phyloP scores from a whole-genome alignment of 2,888 invertebrate species.

The Beris chalybata region DNA sequence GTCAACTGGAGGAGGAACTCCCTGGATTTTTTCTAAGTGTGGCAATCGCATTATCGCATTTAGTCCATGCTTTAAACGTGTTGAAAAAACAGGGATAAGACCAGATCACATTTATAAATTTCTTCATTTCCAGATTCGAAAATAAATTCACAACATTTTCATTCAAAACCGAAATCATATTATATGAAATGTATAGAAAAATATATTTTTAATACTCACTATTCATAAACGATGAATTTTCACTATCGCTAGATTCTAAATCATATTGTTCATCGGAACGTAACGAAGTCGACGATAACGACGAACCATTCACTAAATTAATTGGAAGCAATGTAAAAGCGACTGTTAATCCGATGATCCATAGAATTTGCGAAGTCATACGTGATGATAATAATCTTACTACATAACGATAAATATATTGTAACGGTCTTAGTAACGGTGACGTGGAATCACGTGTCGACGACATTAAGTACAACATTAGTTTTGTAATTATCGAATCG shows the following conservation, averaged over 20 bases:
- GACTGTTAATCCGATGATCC: conserved; percentile 44
- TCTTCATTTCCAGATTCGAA: no score
- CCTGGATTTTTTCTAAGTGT: no score
- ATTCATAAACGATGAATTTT: conserved; percentile 49
- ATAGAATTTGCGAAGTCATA: conserved; percentile 37
- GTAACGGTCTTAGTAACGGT: conserved; percentile 41
- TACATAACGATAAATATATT: conserved; percentile 42
- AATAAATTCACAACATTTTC: no score
- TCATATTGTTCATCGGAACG: conserved; percentile 48
- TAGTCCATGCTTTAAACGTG: no score
- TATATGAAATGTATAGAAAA: no score
- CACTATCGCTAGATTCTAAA: conserved; percentile 44
- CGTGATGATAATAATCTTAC: conserved; percentile 36
- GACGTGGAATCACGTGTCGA: conserved; percentile 7
- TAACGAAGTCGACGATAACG: conserved; percentile 38
- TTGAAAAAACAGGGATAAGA: no score
- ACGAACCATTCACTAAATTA: conserved; percentile 45
- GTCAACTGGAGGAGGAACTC: no score
- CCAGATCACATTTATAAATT: no score
- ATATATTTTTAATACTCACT: conserved; percentile 46
- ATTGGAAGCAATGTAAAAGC: conserved; percentile 44
- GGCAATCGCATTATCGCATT: no score
- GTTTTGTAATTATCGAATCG: conserved; percentile 35
- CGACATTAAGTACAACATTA: conserved; percentile 3
- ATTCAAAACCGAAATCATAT: no score